phyloP scores from a whole-genome alignment of 2,888 invertebrate species.

The Digitonthophagus gazella region DNA sequence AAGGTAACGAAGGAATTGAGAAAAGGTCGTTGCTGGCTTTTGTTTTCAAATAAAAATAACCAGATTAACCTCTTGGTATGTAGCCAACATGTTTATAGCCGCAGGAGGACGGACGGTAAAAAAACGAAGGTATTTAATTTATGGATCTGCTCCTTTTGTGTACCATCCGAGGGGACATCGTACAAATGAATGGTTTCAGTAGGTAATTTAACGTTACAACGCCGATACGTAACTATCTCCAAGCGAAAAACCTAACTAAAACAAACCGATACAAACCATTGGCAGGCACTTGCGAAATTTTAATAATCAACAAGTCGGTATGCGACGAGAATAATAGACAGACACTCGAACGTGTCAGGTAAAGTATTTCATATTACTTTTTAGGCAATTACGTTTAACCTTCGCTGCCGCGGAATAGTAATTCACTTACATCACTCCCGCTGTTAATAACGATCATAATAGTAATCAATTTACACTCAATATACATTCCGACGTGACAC shows the following conservation, averaged over 20 bases:
- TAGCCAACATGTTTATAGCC: conserved; percentile 16
- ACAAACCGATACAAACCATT: neutral
- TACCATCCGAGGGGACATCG: conserved; percentile 10
- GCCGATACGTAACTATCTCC: neutral
- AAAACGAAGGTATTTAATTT: conserved; percentile 12
- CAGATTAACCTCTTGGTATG: conserved; percentile 17
- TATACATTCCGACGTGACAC: neutral
- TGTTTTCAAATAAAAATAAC: conserved; percentile 18
- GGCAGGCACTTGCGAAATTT: neutral
- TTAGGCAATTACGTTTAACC: conserved; percentile 15
- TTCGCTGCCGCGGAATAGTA: neutral
- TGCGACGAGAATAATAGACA: conserved; percentile 1
- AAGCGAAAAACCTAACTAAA: neutral
- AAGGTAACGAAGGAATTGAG: conserved; percentile 14
- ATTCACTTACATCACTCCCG: conserved; percentile 9
- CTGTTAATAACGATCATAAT: conserved; percentile 23
- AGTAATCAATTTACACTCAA: conserved; percentile 2
- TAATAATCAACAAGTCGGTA: conserved; percentile 3
- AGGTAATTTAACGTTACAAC: neutral
- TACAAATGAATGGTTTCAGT: conserved; percentile 6
- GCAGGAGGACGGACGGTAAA: conserved; percentile 7
- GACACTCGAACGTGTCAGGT: neutral
- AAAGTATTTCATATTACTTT: conserved; percentile 17
- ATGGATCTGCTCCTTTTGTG: conserved; percentile 14
- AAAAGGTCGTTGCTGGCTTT: conserved; percentile 15